Conservation (phyloP, 2,113 vertebrate genomes). For the Cricetomys ansorgei region DNA sequence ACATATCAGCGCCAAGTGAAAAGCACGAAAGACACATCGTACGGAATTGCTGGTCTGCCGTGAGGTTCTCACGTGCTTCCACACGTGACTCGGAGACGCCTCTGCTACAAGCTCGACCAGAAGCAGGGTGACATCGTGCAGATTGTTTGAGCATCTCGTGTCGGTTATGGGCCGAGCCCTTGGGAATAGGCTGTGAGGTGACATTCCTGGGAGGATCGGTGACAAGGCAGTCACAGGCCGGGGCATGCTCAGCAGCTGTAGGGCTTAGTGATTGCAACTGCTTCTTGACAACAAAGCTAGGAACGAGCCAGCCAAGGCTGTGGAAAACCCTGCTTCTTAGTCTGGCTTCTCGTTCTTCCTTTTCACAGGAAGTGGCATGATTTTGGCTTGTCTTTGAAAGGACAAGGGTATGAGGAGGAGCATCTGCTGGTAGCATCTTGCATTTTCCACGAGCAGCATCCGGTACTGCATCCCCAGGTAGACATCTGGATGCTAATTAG, state of each 20-base stretch:
- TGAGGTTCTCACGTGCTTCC: constrained; percentile 56
- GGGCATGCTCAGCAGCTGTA: constrained; percentile 76
- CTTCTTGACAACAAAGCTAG: constrained; percentile 77
- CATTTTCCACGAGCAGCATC: constrained; percentile 83
- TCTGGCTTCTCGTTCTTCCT: background rate
- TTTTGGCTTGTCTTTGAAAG: constrained; percentile 52
- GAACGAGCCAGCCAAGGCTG: constrained; percentile 74
- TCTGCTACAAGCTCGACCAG: constrained; percentile 44
- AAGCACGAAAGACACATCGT: constrained; percentile 54
- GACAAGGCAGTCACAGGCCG: constrained; percentile 42
- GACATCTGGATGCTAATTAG: constrained; percentile 77
- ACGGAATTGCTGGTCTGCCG: constrained; percentile 38
- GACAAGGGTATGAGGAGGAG: constrained; percentile 40
- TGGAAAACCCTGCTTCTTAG: constrained; percentile 59
- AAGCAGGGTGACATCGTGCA: constrained; percentile 71
- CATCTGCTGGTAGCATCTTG: constrained; percentile 47
- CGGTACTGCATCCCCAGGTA: constrained; percentile 76
- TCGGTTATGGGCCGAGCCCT: constrained; percentile 24
- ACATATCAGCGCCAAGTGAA: constrained; percentile 32
- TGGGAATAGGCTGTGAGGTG: constrained; percentile 50
- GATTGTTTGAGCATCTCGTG: constrained; percentile 66
- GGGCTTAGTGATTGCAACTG: constrained; percentile 80
- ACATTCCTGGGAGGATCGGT: constrained; percentile 65
- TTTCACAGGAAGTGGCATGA: background rate
- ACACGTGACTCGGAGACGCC: constrained; percentile 37